phyloP scores from a whole-genome alignment of 2,888 invertebrate genomes.

The Pollenia amentaria region DNA sequence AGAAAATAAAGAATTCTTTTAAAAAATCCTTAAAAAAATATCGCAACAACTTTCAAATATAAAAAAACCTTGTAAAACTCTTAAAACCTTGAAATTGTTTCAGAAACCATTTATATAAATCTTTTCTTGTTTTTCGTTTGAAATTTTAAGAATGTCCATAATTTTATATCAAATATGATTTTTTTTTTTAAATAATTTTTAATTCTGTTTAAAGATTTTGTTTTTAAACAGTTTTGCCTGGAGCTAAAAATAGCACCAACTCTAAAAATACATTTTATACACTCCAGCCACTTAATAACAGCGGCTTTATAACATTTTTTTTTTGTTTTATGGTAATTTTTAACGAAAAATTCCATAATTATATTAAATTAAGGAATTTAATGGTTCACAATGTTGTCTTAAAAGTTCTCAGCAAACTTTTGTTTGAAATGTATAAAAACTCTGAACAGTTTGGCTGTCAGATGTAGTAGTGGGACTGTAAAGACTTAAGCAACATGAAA shows the following conservation, averaged over 20 bases:
- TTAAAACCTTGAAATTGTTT: too few species aligned
- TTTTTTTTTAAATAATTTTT: not conserved
- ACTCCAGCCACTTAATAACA: not conserved
- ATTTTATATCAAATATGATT: not conserved
- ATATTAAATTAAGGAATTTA: slow-evolving; percentile 7
- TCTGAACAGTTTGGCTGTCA: not conserved
- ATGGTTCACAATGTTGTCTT: not conserved
- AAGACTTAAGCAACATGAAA: slow-evolving; percentile 35
- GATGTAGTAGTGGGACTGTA: slow-evolving; percentile 20
- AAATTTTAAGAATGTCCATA: too few species aligned
- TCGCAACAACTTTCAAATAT: too few species aligned
- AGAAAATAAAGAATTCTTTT: too few species aligned
- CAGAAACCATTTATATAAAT: too few species aligned
- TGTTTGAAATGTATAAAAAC: slow-evolving; percentile 32
- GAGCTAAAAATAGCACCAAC: not conserved
- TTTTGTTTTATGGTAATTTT: not conserved
- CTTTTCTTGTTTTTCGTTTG: too few species aligned
- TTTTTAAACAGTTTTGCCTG: not conserved
- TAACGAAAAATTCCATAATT: slow-evolving; percentile 35
- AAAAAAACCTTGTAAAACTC: too few species aligned
- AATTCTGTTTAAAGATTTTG: not conserved
- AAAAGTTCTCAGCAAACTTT: not conserved
- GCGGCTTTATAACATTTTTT: not conserved
- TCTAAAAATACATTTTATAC: too few species aligned
- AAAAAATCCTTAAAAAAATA: too few species aligned